Conservation (phyloP, 2,797 vertebrate genomes). For the Morelia viridis region DNA sequence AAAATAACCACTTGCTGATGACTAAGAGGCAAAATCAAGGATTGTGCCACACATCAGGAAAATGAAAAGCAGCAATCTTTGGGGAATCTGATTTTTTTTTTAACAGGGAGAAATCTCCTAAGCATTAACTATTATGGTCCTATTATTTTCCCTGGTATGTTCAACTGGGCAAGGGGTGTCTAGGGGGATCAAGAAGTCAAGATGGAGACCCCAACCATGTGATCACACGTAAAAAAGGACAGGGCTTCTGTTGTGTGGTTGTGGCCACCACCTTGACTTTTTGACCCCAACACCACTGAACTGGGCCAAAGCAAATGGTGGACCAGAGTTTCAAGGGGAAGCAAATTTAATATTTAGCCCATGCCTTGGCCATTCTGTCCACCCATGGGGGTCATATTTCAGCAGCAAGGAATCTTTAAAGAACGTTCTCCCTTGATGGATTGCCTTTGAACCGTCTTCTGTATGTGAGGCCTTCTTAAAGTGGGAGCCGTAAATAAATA, state of each 20-base stretch:
- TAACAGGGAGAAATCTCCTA: not conserved
- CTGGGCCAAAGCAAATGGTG: not conserved
- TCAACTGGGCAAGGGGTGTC: too few species aligned
- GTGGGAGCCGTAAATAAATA: constrained; percentile 43
- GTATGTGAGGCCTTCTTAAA: constrained; percentile 5
- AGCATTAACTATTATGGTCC: too few species aligned
- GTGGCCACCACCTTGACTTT: not conserved
- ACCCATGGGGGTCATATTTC: constrained; percentile 11
- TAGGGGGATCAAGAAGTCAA: too few species aligned
- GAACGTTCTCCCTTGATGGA: constrained; percentile 13
- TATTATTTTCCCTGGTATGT: not conserved
- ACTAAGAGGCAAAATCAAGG: too few species aligned
- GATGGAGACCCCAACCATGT: too few species aligned
- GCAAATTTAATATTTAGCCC: constrained; percentile 14
- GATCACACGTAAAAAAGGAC: too few species aligned
- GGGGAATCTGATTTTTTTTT: not conserved
- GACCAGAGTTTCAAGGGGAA: constrained; percentile 10
- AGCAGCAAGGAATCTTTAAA: not conserved
- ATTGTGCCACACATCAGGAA: not conserved
- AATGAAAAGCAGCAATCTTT: not conserved
- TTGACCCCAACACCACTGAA: not conserved
- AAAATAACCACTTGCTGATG: not conserved
- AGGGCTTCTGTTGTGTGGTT: too few species aligned
- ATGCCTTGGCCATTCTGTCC: not conserved
- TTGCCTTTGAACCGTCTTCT: constrained; percentile 23